Evolutionary conservation across 2,888 invertebrate species (phyloP).

Genomic region (Nemoura dubitans): DNA sequence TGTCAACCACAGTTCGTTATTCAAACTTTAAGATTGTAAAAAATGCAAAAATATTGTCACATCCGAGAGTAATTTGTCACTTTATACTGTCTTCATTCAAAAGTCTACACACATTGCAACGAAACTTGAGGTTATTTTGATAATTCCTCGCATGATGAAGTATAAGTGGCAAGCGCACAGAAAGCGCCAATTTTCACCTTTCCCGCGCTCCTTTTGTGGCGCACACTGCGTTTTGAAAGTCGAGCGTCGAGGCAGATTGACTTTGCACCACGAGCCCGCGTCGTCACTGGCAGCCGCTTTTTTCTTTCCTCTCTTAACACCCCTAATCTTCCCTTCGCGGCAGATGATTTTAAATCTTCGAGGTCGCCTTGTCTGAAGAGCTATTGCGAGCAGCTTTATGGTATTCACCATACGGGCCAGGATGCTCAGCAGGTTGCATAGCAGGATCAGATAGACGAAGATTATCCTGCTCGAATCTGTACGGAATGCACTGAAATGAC

Average conservation of each 20-base stretch:
- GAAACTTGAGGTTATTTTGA: too few relatives aligned
- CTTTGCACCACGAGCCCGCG: not conserved
- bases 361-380: not conserved
- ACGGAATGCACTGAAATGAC: not conserved
- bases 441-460: not conserved
- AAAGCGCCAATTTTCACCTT: not conserved
- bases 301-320: not conserved
- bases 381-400: not conserved
- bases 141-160: too few relatives aligned
- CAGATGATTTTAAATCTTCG: not conserved
- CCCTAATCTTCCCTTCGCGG: not conserved
- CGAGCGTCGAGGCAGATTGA: not conserved
- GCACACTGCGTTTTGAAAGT: not conserved
- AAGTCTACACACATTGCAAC: too few relatives aligned
- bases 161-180: too few relatives aligned
- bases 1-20: too few relatives aligned
- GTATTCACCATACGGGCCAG: not conserved
- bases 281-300: not conserved
- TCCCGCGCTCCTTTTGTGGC: not conserved
- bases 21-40: too few relatives aligned
- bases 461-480: not conserved
- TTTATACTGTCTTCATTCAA: too few relatives aligned
- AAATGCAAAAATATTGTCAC: too few relatives aligned
- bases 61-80: too few relatives aligned
- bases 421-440: not conserved